Conservation (phyloP, 1,140 invertebrate species). For the Drosophila nikananu region DNA sequence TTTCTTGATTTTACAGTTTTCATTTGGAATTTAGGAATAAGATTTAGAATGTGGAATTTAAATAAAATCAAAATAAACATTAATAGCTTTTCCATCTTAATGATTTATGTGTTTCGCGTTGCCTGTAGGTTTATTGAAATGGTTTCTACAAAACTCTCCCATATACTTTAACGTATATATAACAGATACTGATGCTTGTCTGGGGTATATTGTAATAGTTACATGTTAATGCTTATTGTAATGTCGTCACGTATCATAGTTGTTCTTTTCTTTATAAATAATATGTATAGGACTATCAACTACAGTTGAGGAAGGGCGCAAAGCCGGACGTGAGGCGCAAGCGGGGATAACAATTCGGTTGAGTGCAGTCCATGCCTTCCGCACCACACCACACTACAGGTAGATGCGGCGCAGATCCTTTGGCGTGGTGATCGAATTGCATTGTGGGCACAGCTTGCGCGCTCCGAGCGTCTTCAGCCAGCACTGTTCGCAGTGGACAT, state of each 20-base stretch:
- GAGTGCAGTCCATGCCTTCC: conserved; percentile 82
- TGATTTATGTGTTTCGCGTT: neutral
- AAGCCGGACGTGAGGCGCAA: conserved; percentile 21
- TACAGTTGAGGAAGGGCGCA: conserved; percentile 21
- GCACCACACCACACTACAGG: conserved; percentile 95
- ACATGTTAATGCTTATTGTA: conserved; percentile 70
- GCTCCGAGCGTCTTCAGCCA: conserved; percentile 96
- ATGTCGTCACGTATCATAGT: conserved; percentile 75
- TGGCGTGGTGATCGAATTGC: conserved; percentile 96
- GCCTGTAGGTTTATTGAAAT: neutral
- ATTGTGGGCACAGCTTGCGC: conserved; percentile 97
- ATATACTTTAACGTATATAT: conserved; percentile 33
- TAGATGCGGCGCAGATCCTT: conserved; percentile 95
- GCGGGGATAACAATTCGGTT: conserved; percentile 31
- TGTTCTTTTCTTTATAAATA: conserved; percentile 63
- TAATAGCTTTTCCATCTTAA: neutral
- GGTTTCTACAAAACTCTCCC: neutral
- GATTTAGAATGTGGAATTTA: neutral
- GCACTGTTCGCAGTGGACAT: conserved; percentile 97
- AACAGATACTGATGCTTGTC: conserved; percentile 5
- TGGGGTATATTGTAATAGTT: conserved; percentile 71
- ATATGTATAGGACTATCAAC: conserved; percentile 49
- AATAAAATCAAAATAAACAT: neutral
- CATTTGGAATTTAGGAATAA: neutral
- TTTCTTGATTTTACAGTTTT: neutral